Evolutionary conservation across 2,113 vertebrate species (phyloP), one percentile per base, ranked within the genome.

Genomic region (Calidris pugnax): DNA sequence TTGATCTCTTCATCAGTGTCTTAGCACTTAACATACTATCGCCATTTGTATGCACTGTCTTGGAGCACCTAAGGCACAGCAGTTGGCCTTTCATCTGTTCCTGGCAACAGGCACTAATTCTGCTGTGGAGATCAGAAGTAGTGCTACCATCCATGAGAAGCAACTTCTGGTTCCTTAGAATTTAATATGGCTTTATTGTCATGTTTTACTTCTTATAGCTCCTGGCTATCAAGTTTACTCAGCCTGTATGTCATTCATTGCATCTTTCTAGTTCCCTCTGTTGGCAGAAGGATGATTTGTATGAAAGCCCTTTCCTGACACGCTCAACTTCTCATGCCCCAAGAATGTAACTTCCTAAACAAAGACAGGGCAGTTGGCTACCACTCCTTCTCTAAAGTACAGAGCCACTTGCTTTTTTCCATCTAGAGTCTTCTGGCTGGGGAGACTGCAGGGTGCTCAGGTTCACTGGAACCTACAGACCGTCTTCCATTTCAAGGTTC

Each of bases 271-370:
- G 66, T 24, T 84, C n/a, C 37, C 69, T 89, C 91, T 84, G 37
- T 33, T 33, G 64, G 53, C 39, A 94, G 64, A 91, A 84, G 27
- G 89, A 93, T 91, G 89, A 95, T 73, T 96, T 96, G 82, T 64
- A 89, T 2, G 39, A 96, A 94, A 96, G 55, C 6, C 69, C 74
- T 95, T 91, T 95, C 83, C 94, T 95, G 91, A 95, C 74, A 83
- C 74, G 39, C 62, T 67, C 27, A 91, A 23, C 27, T 83, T 83
- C 80, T 89, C 87, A 91, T 83, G 74, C 60, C 72, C 82, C 23
- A 89, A 92, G 71, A 96, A 95, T 66, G 78, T 32, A 67, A 78
- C 37, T 75, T 86, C 71, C 71, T 66, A 83, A 91, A 88, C 55
- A 88, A 80, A 43, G 68, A 73, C 89, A 83, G 37, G 67, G 55